Evolutionary conservation across 2,797 vertebrate genomes (phyloP).

Genomic region (Graptemys geographica): DNA sequence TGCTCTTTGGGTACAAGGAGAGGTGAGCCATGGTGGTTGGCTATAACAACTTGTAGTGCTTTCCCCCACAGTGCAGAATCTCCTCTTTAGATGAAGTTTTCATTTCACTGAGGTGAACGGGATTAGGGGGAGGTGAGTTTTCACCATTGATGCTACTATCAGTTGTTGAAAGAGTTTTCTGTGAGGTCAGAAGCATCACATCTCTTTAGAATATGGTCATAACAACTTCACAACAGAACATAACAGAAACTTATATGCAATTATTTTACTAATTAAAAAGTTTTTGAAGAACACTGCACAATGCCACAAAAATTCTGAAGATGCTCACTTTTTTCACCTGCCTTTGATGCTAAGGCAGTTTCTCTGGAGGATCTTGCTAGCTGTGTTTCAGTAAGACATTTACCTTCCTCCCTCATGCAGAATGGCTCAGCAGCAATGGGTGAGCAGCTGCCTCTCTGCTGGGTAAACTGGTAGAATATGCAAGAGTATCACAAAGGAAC

Average conservation of each 20-base stretch:
- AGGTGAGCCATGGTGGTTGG: neutral
- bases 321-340: neutral
- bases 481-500: neutral
- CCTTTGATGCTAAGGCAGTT: neutral
- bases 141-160: neutral
- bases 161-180: neutral
- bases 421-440: neutral
- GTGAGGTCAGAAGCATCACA: accelerated
- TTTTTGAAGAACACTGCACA: neutral
- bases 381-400: neutral
- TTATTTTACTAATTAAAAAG: neutral
- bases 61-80: neutral
- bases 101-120: neutral
- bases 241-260: neutral
- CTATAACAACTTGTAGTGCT: neutral
- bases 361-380: neutral
- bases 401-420: neutral
- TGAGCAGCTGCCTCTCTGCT: neutral
- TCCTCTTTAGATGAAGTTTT: neutral
- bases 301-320: neutral
- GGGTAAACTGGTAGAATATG: neutral
- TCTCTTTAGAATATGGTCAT: neutral
- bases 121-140: neutral
- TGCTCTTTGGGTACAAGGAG: neutral
- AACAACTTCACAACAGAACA: conserved; percentile 35